Percentiles rank a stretch among this genome's conserved stretches.
phyloP scores from a whole-genome alignment of 2,888 invertebrate genomes.

The Acronicta aceris region DNA sequence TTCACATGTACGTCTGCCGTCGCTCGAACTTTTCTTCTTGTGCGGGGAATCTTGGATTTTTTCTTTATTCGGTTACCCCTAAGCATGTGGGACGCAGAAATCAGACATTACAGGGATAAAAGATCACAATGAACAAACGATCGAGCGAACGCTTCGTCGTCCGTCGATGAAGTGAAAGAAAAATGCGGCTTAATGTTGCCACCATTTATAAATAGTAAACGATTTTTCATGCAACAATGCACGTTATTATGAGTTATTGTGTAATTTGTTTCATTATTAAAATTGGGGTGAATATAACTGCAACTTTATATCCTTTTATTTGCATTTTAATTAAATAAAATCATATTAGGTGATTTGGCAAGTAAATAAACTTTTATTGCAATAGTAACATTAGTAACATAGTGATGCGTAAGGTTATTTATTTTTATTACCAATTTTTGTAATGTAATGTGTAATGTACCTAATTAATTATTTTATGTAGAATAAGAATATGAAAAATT shows the following conservation, averaged over 20 bases:
- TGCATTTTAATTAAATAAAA: too few relatives aligned
- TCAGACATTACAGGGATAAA: slow-evolving; percentile 83
- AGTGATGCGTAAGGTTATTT: too few relatives aligned
- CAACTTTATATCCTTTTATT: too few relatives aligned
- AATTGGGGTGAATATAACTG: not conserved
- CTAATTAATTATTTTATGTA: too few relatives aligned
- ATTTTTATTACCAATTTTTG: too few relatives aligned
- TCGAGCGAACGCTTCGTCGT: slow-evolving; percentile 83
- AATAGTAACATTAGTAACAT: not conserved
- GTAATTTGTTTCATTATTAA: not conserved
- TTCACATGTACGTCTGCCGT: slow-evolving; percentile 80
- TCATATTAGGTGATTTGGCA: too few relatives aligned
- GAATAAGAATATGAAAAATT: too few relatives aligned
- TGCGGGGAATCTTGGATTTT: slow-evolving; percentile 85
- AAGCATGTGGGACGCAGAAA: slow-evolving; percentile 87
- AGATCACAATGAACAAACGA: slow-evolving; percentile 86
- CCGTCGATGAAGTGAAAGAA: slow-evolving; percentile 79
- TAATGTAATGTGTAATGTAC: too few relatives aligned
- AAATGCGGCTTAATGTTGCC: slow-evolving; percentile 50
- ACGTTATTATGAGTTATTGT: not conserved
- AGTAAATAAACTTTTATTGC: not conserved
- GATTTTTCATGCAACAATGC: not conserved
- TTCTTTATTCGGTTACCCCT: slow-evolving; percentile 85
- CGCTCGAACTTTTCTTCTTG: slow-evolving; percentile 82
- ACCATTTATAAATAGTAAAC: slow-evolving; percentile 21